Evolutionary conservation across 2,888 invertebrate genomes (phyloP).

Genomic region (Acronicta leporina): DNA sequence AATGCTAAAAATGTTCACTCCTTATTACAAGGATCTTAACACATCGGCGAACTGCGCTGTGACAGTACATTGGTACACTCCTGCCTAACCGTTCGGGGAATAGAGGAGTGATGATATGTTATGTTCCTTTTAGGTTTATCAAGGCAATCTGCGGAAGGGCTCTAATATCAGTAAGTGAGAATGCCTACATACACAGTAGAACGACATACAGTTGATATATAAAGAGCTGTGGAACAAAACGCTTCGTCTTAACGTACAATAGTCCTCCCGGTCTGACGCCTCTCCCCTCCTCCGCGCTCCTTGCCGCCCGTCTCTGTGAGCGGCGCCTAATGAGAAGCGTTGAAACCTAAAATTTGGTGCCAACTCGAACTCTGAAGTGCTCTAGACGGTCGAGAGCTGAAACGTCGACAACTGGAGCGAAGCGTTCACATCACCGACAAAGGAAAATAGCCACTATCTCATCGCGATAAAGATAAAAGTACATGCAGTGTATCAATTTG

Average conservation of each 20-base stretch:
- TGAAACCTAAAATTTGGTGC: slow-evolving; percentile 87
- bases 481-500: slow-evolving; percentile 58
- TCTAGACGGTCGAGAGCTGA: slow-evolving; percentile 70
- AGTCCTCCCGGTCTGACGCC: slow-evolving; percentile 67
- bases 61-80: no score
- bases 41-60: no score
- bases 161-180: slow-evolving; percentile 73
- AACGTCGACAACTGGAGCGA: slow-evolving; percentile 62
- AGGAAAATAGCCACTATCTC: slow-evolving; percentile 59
- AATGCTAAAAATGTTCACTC: no score
- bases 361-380: slow-evolving; percentile 85
- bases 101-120: no score
- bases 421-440: slow-evolving; percentile 38
- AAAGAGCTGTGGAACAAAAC: slow-evolving; percentile 78
- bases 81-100: no score
- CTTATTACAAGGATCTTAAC: no score
- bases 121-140: slow-evolving; percentile 16
- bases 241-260: slow-evolving; percentile 77
- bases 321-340: slow-evolving; percentile 85
- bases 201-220: slow-evolving; percentile 58
- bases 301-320: slow-evolving; percentile 64
- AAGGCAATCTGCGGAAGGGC: slow-evolving; percentile 38
- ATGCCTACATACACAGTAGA: slow-evolving; percentile 39
- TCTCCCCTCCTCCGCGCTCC: slow-evolving; percentile 44
- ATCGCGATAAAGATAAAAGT: slow-evolving; percentile 49